Conservation (phyloP, 1,140 invertebrate genomes). For the Rhagoletis pomonella region DNA sequence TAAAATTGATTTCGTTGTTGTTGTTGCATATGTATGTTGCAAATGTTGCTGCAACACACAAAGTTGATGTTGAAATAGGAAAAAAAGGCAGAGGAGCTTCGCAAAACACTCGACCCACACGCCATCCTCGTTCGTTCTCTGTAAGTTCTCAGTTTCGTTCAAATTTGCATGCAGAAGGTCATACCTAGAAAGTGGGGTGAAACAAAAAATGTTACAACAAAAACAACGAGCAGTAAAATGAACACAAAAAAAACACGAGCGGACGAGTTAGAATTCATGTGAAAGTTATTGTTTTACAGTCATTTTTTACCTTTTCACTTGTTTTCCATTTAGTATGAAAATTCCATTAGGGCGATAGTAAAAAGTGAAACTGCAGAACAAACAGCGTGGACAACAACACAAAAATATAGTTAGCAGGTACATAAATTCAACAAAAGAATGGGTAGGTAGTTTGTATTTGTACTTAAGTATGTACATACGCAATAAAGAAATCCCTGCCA, state of each 20-base stretch:
- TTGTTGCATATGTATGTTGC: neutral
- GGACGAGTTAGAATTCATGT: neutral
- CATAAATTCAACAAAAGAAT: neutral
- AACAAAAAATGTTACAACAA: neutral
- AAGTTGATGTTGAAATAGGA: neutral
- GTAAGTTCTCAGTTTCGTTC: neutral
- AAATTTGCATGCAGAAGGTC: constrained; percentile 8
- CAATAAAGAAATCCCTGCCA: too few species aligned
- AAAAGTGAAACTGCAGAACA: neutral
- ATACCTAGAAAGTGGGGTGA: neutral
- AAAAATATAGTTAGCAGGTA: too few species aligned
- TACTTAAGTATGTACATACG: neutral
- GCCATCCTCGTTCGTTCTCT: neutral
- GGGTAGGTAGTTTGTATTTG: neutral
- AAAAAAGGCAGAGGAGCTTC: neutral
- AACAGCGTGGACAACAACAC: neutral
- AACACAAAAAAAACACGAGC: neutral
- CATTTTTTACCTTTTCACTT: neutral
- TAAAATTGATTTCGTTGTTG: neutral
- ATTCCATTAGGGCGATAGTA: neutral
- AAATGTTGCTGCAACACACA: neutral
- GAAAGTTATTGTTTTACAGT: constrained; percentile 12
- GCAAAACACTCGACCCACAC: neutral
- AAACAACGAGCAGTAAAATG: neutral
- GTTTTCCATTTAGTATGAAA: neutral